Base-by-base conservation (phyloP, 2,888 invertebrate species). In the Lymantria dispar region DNA sequence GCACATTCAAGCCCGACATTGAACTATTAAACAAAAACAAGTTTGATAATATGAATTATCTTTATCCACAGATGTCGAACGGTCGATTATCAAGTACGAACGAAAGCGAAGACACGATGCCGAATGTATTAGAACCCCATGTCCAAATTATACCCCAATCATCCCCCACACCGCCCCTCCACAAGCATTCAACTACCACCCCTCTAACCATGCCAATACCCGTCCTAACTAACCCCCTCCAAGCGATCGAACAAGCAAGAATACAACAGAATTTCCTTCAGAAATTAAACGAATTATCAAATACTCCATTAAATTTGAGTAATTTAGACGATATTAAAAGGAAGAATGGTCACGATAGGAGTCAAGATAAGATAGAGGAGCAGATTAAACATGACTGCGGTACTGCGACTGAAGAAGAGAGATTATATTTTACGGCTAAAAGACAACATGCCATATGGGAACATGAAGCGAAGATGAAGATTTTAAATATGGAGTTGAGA, bases 381-480 rank as follows among this genome's bases (percentile, higher is more conserved):
- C 76, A 76, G 7, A 68, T 73, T 0, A 83, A 76, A 53, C 76
- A 83, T 36, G 85, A 85, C 40, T 80, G 75, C 43, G 75, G 76
- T 0, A 70, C 76, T 0, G 85, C 87, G 0, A 86, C 87, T 0
- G 90, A 90, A 9, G 89, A 89, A 30, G 89, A 91, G 49, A 69
- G 85, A 38, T 52, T 90, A 38, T 92, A 91, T 58, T 92, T 84
- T 58, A 76, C 77, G 0, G 90, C 91, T 11, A 91, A 91, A 59
- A 66, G 92, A 8, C 91, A 91, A 40, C 92, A 92, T 63, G 92
- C 92, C 0, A 80, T 85, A 22, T 88, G 87, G 86, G 92, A 92
- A 50, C 92, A 92, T 65, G 92, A 92, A 50, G 91, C 91, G 1
- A 91, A 90, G 55, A 92, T 92, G 92, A 91, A 90, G 50, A 91